Base-by-base conservation (phyloP, 2,113 vertebrate species). In the Chaetops frenatus region DNA sequence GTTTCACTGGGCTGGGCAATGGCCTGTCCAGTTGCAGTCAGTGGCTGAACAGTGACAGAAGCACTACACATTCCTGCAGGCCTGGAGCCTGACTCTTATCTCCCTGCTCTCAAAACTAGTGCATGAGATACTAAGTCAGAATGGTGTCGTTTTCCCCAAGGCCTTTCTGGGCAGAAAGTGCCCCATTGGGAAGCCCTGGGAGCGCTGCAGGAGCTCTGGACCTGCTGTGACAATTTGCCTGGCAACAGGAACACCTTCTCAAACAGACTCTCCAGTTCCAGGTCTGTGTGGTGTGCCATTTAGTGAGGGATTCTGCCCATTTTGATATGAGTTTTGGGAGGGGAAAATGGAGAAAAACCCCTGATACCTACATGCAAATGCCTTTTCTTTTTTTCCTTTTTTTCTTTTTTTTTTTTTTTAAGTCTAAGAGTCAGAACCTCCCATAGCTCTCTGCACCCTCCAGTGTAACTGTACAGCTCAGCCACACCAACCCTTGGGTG, bases 401-500 rank as follows among this genome's bases (percentile, higher is more conserved):
- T 57, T 36, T 3, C 24, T 18, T 69, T n/a, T 9, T 28, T 23
- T 47, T n/a, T 24, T 31, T 25, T 2, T 15, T 12, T 1, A 77
- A 62, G 21, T 17, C 23, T 27, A 72, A 72, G 35, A 31, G 2
- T 15, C 23, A 51, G 67, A 81, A 38, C 48, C 8, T 35, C 12
- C 31, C 2, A 1, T 28, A 53, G 47, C 29, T 57, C 11, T 67
- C 67, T 28, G 19, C 33, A 16, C 23, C 45, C 51, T 70, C 20
- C 54, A 27, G 17, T 5, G 24, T 14, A 56, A 45, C 44, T 36
- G 48, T 23, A 19, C 47, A 76, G 27, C 67, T 53, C 73, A 74
- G 48, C 45, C 7, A 1, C 64, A 10, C 0, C 0, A 13, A 29
- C 67, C 54, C 36, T 22, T 8, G 31, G 12, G 38, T 76, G 65